These are phyloP conservation scores for Tragelaphus buxtoni DNA, from an alignment of 2,113 vertebrate species.

Conservation along the genomic window DNA sequence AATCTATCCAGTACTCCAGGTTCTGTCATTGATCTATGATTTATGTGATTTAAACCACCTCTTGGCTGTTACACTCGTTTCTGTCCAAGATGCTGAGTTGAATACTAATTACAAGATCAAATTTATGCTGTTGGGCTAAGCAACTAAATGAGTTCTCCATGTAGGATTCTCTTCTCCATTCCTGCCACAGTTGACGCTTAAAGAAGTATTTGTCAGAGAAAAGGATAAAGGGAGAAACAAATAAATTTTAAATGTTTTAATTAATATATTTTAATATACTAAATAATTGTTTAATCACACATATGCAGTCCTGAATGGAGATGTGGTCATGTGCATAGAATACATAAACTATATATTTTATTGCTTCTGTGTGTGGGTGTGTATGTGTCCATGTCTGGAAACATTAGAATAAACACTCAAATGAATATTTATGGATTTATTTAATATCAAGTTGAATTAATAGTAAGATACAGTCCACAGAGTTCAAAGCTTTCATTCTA, in stretches of 20 bases:
- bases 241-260: slow-evolving; percentile 48
- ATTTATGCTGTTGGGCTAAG: slow-evolving; percentile 87
- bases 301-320: not conserved
- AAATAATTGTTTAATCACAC: slow-evolving; percentile 22
- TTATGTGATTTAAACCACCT: slow-evolving; percentile 89
- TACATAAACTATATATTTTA: not conserved
- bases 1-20: no score
- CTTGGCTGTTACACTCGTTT: slow-evolving; percentile 88
- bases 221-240: slow-evolving; percentile 40
- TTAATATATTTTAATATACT: slow-evolving; percentile 56
- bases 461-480: not conserved
- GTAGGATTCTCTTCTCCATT: slow-evolving; percentile 75
- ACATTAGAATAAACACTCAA: slow-evolving; percentile 33
- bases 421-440: slow-evolving; percentile 14
- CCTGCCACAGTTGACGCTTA: slow-evolving; percentile 65
- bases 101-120: slow-evolving; percentile 92
- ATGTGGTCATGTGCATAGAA: slow-evolving; percentile 38
- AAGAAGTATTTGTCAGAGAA: slow-evolving; percentile 57
- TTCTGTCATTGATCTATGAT: no score
- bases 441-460: slow-evolving; percentile 35
- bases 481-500: slow-evolving; percentile 10
- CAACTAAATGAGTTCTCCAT: slow-evolving; percentile 82
- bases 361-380: not conserved
- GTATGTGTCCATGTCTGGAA: not conserved
- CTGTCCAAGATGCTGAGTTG: slow-evolving; percentile 87